Evolutionary conservation across 2,113 vertebrate genomes (phyloP), one percentile per base, ranked within the genome.

Genomic region (Gopherus evgoodei): DNA sequence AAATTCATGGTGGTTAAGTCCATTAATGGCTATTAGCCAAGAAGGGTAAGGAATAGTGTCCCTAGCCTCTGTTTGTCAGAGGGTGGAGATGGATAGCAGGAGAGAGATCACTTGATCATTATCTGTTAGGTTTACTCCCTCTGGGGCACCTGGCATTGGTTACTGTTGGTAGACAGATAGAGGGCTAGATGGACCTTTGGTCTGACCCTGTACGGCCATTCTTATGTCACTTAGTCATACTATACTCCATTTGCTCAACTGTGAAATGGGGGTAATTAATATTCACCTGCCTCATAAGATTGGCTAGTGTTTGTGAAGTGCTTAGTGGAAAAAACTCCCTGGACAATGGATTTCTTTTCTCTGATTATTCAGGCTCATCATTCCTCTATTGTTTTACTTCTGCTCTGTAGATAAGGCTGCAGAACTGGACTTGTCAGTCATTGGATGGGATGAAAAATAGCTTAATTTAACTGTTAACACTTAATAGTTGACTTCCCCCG

Each of bases 261-360:
- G 56, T 6, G 65, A 27, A 0, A 4, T n/a, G 22, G 49, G 29
- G 4, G 9, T 57, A 57, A 57, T 57, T 8, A 57, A 57, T 57
- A 57, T 57, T 2, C 7, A 65, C 13, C 10, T 35, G 25, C 21
- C 29, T 52, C 4, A 83, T 57, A 27, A 81, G 88, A n/a, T 0
- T 35, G 69, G 1, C 17, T 83, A 56, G 11, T 56, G 59, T 6
- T 62, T 0, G 0, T 19, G 49, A 80, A 59, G 10, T 4, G 72
- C 65, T 31, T 5, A n/a, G 31, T 27, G 27, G 42, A 56, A 44
- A 56, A 4, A 16, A 92, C 59, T 11, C 47, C 9, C 50, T 0
- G 0, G 87, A 31, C 25, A 31, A 3, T 4, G 6, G 2, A 3
- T 83, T 91, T 83, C 6, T 62, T 84, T 90, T 76, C 59, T 49